These are phyloP conservation scores for Lucifuga dentata DNA, from an alignment of 2,113 vertebrate genomes.

Conservation along the genomic window DNA sequence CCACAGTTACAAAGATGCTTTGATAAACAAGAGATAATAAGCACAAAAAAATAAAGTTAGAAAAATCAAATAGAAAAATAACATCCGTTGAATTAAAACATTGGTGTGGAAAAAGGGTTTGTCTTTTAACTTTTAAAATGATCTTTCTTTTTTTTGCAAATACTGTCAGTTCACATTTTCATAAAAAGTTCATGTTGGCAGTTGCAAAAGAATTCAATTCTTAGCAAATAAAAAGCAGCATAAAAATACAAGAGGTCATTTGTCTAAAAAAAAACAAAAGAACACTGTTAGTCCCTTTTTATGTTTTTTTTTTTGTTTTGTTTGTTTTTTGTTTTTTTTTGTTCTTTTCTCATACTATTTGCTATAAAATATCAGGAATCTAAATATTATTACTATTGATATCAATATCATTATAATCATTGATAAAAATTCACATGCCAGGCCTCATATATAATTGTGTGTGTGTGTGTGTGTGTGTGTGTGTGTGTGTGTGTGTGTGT, in stretches of 20 bases:
- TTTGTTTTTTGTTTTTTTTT: slow-evolving; percentile 75
- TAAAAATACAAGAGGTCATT: slow-evolving; percentile 90
- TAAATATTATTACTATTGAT: slow-evolving; percentile 89
- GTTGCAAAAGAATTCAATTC: slow-evolving; percentile 89
- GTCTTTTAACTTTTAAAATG: slow-evolving; percentile 82
- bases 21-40: slow-evolving; percentile 77
- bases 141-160: slow-evolving; percentile 86
- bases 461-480: slow-evolving; percentile 44
- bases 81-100: slow-evolving; percentile 83
- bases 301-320: slow-evolving; percentile 72
- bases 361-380: slow-evolving; percentile 89
- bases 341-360: slow-evolving; percentile 81
- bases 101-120: slow-evolving; percentile 80
- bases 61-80: slow-evolving; percentile 86
- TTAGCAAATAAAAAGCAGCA: slow-evolving; percentile 90
- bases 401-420: slow-evolving; percentile 87
- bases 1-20: slow-evolving; percentile 84
- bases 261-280: slow-evolving; percentile 86
- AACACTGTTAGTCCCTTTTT: slow-evolving; percentile 85
- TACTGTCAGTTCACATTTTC: slow-evolving; percentile 87
- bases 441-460: slow-evolving; percentile 85
- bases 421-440: slow-evolving; percentile 89
- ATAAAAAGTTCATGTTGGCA: slow-evolving; percentile 88
- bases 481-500: slow-evolving; percentile 48
- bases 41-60: slow-evolving; percentile 84